Percentiles rank a stretch among this genome's conserved stretches.
phyloP scores from a whole-genome alignment of 2,888 invertebrate species.

The Xestia xanthographa region DNA sequence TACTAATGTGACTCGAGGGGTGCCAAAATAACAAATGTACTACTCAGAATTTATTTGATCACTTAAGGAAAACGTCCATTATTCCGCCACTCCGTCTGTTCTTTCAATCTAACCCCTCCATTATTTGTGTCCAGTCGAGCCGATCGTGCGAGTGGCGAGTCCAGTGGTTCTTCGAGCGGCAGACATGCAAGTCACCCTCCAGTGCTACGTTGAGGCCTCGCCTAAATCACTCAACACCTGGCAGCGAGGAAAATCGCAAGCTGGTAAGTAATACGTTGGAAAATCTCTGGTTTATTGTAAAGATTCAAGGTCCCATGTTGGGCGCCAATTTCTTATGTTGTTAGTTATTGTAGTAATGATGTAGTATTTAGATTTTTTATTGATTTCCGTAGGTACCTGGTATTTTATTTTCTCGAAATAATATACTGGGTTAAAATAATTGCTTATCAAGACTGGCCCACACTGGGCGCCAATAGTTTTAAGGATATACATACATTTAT shows the following conservation, averaged over 20 bases:
- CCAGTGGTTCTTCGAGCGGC: slow-evolving; percentile 95
- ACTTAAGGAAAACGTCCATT: slow-evolving; percentile 43
- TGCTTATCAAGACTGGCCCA: background rate
- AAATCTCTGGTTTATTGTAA: background rate
- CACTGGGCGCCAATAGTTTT: slow-evolving; percentile 9
- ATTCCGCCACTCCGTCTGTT: slow-evolving; percentile 12
- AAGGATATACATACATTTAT: background rate
- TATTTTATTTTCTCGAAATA: background rate
- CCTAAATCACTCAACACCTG: slow-evolving; percentile 96
- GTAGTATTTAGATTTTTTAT: background rate
- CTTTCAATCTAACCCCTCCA: slow-evolving; percentile 45
- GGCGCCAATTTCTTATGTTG: too few relatives aligned
- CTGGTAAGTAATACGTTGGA: slow-evolving; percentile 69
- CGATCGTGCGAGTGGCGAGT: slow-evolving; percentile 95
- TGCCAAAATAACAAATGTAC: slow-evolving; percentile 37
- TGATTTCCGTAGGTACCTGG: too few relatives aligned
- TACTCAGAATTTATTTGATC: slow-evolving; percentile 48
- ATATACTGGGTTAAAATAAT: background rate
- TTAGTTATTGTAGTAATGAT: background rate
- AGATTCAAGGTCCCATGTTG: slow-evolving; percentile 7
- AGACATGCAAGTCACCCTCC: slow-evolving; percentile 94
- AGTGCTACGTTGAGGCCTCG: slow-evolving; percentile 96
- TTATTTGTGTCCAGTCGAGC: slow-evolving; percentile 92
- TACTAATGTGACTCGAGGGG: slow-evolving; percentile 26
- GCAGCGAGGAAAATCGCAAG: slow-evolving; percentile 87